A percentile compares a stretch with the other conserved stretches of the same genome.
These are phyloP conservation scores for Dysidea cf. avara DNA, from an alignment of 37 sponge, comb jelly and placozoan genomes.

Conservation along the genomic window DNA sequence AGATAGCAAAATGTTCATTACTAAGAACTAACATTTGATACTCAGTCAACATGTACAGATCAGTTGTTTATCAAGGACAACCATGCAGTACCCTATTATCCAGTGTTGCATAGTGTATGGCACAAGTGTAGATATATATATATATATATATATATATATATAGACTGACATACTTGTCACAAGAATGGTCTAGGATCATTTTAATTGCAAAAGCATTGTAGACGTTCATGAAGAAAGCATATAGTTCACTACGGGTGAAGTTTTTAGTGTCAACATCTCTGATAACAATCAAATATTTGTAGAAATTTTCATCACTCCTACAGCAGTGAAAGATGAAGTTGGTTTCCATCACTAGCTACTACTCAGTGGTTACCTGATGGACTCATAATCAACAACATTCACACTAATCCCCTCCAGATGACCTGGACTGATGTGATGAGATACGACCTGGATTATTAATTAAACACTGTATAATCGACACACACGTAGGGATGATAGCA, in stretches of 20 bases:
- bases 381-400: constrained; percentile 60
- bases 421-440: constrained; percentile 26
- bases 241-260: constrained; percentile 22
- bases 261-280: constrained; percentile 34
- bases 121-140: no score
- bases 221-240: constrained; percentile 77
- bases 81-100: no score
- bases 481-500: no score
- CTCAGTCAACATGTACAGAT: no score
- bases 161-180: no score
- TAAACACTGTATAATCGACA: no score
- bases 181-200: constrained; percentile 78
- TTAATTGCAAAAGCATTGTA: constrained; percentile 80
- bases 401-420: constrained; percentile 31
- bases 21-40: no score
- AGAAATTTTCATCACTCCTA: constrained; percentile 46
- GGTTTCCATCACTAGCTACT: no score
- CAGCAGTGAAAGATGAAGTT: neutral
- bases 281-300: constrained; percentile 37
- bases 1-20: no score
- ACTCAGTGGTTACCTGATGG: constrained; percentile 53
- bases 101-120: no score
- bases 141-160: no score
- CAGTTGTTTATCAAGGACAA: no score
- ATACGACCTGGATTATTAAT: constrained; percentile 57